These are phyloP conservation scores for Paracentrotus lividus DNA, from an alignment of 53 echinoderm and acorn worm species.

Conservation along the genomic window DNA sequence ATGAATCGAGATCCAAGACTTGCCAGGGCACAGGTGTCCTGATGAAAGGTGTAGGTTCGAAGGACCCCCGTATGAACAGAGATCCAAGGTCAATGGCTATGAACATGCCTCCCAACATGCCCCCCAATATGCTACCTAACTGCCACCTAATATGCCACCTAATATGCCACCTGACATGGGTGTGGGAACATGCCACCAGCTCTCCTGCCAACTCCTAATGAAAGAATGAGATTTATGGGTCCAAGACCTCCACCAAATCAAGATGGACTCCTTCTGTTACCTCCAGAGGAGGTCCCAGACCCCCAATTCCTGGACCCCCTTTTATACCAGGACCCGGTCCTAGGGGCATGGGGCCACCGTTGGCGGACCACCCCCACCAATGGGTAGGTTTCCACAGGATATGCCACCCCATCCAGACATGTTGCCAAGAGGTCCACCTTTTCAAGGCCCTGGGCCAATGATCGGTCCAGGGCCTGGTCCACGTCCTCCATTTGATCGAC, in stretches of 20 bases:
- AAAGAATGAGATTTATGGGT: slow-evolving; percentile 70
- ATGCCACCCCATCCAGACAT: slow-evolving; percentile 75
- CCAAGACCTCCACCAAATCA: slow-evolving; percentile 25
- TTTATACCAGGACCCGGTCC: slow-evolving; percentile 61
- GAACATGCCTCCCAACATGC: background rate
- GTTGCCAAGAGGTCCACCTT: slow-evolving; percentile 59
- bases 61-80: slow-evolving; percentile 64
- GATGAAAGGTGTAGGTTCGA: slow-evolving; percentile 61
- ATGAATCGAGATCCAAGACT: slow-evolving; percentile 81
- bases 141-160: slow-evolving; percentile 42
- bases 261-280: slow-evolving; percentile 70
- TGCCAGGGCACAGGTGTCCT: slow-evolving; percentile 59
- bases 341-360: slow-evolving; percentile 63
- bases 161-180: slow-evolving; percentile 49
- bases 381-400: slow-evolving; percentile 74
- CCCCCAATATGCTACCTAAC: too few relatives aligned
- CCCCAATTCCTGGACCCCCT: slow-evolving; percentile 65
- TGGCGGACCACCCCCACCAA: slow-evolving; percentile 71
- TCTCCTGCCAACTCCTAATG: slow-evolving; percentile 75
- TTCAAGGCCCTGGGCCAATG: slow-evolving; percentile 52
- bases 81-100: slow-evolving; percentile 58
- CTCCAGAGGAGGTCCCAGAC: slow-evolving; percentile 59
- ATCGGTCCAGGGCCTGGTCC: slow-evolving; percentile 66
- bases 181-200: slow-evolving; percentile 41
- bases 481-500: slow-evolving; percentile 64